A percentile compares a stretch with the other conserved stretches of the same genome.
Evolutionary conservation across 2,113 vertebrate species (phyloP).

Genomic region (Delphinapterus leucas): DNA sequence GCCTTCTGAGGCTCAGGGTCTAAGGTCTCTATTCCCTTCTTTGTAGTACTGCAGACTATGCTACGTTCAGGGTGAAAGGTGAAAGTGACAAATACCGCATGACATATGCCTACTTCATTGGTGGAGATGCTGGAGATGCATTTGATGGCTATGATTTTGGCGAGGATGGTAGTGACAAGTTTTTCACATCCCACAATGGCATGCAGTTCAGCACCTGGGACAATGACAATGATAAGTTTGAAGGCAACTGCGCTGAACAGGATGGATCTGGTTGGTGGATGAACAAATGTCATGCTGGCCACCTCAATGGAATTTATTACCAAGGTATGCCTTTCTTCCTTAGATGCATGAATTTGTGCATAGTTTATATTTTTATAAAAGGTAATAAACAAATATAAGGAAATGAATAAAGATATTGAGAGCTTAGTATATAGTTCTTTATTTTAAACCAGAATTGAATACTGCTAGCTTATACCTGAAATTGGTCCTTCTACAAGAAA

Average conservation of each 20-base stretch:
- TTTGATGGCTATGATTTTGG: slow-evolving; percentile 92
- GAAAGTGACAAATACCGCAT: slow-evolving; percentile 92
- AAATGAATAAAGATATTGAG: background rate
- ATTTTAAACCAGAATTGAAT: background rate
- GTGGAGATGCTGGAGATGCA: slow-evolving; percentile 93
- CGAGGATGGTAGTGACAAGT: slow-evolving; percentile 91
- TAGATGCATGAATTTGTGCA: background rate
- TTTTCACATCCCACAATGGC: slow-evolving; percentile 92
- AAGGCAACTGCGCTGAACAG: slow-evolving; percentile 91
- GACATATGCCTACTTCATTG: slow-evolving; percentile 88
- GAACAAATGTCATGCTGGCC: slow-evolving; percentile 96
- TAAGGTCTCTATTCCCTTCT: background rate
- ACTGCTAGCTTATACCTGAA: background rate
- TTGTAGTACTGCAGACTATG: slow-evolving; percentile 91
- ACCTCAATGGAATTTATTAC: slow-evolving; percentile 96
- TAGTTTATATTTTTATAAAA: background rate
- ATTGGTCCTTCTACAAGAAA: background rate
- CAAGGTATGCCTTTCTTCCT: slow-evolving; percentile 74
- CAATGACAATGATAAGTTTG: slow-evolving; percentile 92
- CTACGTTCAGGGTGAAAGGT: slow-evolving; percentile 86
- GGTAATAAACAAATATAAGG: background rate
- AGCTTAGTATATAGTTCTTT: background rate
- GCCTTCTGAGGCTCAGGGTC: no score
- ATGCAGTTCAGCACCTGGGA: slow-evolving; percentile 94
- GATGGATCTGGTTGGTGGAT: slow-evolving; percentile 99